Conservation (phyloP, 2,113 vertebrate species). For the Microtus ochrogaster region DNA sequence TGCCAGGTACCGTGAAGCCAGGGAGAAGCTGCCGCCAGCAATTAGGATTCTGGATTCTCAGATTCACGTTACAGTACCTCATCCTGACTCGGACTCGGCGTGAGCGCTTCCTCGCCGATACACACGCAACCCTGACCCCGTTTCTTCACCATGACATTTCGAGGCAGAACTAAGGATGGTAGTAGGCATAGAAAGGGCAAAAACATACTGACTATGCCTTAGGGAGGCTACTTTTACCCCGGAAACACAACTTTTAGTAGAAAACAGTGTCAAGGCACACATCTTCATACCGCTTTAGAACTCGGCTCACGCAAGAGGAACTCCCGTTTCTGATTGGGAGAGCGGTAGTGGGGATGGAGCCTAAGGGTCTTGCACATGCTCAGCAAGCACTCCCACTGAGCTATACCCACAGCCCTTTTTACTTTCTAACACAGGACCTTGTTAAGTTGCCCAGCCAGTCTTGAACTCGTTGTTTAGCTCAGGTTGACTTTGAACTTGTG, state of each 20-base stretch:
- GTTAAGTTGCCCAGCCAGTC: neutral
- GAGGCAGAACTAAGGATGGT: neutral
- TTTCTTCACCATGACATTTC: neutral
- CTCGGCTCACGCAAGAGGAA: neutral
- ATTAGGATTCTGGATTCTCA: neutral
- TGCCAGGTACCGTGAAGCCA: neutral
- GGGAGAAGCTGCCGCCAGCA: neutral
- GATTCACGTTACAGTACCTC: neutral
- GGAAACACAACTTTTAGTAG: conserved; percentile 10
- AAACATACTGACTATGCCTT: neutral
- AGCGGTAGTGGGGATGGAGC: neutral
- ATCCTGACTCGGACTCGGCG: neutral
- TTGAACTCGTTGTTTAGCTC: neutral
- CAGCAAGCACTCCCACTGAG: neutral
- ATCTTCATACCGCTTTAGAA: neutral
- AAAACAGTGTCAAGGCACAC: neutral
- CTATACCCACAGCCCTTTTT: neutral
- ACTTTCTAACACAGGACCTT: neutral
- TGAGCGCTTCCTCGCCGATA: neutral
- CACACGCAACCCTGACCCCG: neutral
- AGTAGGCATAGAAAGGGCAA: neutral
- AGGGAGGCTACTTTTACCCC: neutral
- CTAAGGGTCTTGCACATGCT: neutral
- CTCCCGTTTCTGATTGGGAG: neutral
- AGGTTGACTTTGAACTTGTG: neutral